Evolutionary conservation across 37 sponge, comb jelly and placozoan species (phyloP), one percentile per base, ranked within the genome.

Genomic region (Ianthella basta): DNA sequence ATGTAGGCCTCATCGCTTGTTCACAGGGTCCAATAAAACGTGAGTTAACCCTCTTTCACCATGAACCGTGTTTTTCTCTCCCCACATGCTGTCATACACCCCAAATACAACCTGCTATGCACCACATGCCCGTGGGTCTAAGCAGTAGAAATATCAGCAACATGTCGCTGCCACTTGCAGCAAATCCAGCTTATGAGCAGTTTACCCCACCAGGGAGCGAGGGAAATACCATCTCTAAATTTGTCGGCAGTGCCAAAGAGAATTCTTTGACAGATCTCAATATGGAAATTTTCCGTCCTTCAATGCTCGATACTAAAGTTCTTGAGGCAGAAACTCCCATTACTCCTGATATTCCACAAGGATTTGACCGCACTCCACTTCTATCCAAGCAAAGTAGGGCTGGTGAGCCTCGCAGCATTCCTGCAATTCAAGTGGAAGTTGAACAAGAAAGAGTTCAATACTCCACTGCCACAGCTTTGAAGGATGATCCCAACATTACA

Each of bases 111-210:
- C 34, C 1, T 69, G 33, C 29, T 30, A 15, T 69, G 12, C 34
- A 12, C 35, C 34, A 44, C 8, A 44, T 44, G 50, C 50, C 50
- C 3, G 8, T 32, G 18, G 70, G 34, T 32, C 34, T 32, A 18
- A 34, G 27, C 70, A 69, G 70, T 35, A 69, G 27, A 30, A 4
- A 61, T n/a, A n/a, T n/a, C 27, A 25, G n/a, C 27, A 61, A 12
- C 63, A 4, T 69, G 70, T 16, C 34, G 27, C 1, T 30, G 33
- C 19, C 70, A 5, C 50, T 44, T 10, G 4, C 1, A 34, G 70
- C 70, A n/a, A 69, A 69, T 6, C 70, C 70, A 32, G 70, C 34
- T 1, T 69, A 69, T 69, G 70, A 69, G 27, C 35, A 69, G 6
- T 69, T 69, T 35, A 69, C 70, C 6, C 34, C 70, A 14, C n/a